Evolutionary conservation across 2,113 vertebrate species (phyloP).

Genomic region (Eclectus roratus): DNA sequence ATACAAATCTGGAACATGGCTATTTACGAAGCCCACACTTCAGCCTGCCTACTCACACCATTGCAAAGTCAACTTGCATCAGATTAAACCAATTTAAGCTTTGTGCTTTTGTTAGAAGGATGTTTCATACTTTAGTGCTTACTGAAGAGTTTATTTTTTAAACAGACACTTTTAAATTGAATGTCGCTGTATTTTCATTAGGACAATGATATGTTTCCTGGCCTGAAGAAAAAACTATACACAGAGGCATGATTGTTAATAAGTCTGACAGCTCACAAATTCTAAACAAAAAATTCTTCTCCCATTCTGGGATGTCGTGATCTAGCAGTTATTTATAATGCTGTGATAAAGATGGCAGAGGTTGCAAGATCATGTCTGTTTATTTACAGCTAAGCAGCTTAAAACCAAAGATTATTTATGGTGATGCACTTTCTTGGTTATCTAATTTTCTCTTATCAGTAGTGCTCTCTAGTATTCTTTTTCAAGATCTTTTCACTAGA

Average conservation of each 20-base stretch:
- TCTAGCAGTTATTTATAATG: neutral
- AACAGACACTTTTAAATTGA: neutral
- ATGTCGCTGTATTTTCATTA: neutral
- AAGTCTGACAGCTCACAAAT: neutral
- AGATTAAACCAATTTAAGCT: neutral
- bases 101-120: neutral
- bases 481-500: neutral
- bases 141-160: neutral
- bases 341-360: constrained; percentile 6
- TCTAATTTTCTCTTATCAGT: neutral
- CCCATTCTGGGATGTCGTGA: neutral
- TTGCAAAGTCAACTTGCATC: neutral
- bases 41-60: neutral
- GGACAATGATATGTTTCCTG: neutral
- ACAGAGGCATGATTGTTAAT: neutral
- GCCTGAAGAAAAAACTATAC: neutral
- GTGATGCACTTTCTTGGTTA: neutral
- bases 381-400: constrained; percentile 3
- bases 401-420: neutral
- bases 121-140: neutral
- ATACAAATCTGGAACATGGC: neutral
- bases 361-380: neutral
- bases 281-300: neutral
- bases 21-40: neutral
- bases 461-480: neutral